Percentiles rank a stretch among this genome's conserved stretches.
Conservation (phyloP, 2,888 invertebrate genomes). For the Trichopria drosophilae region DNA sequence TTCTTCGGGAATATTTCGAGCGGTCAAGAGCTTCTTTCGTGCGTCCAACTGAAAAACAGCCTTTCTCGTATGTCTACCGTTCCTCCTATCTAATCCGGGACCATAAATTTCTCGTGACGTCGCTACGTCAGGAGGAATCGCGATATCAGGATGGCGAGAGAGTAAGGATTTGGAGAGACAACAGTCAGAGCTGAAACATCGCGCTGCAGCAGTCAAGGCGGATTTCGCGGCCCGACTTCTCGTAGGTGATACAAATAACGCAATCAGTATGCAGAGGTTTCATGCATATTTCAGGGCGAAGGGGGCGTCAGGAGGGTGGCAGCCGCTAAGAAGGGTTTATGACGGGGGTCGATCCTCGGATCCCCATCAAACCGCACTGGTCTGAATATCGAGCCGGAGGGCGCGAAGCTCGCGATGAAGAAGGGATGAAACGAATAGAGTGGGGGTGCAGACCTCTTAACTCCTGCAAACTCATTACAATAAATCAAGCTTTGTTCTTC, state of each 20-base stretch:
- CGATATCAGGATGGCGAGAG: slow-evolving; percentile 3
- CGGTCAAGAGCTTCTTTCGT: too few species aligned
- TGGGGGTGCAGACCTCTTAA: slow-evolving; percentile 52
- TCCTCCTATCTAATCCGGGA: slow-evolving; percentile 16
- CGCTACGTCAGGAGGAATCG: background rate
- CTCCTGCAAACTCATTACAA: slow-evolving; percentile 60
- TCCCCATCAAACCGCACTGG: slow-evolving; percentile 57
- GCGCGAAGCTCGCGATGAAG: slow-evolving; percentile 25
- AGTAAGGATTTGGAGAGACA: slow-evolving; percentile 19
- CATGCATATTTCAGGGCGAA: slow-evolving; percentile 57
- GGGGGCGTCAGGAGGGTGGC: slow-evolving; percentile 36
- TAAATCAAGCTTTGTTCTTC: slow-evolving; percentile 60
- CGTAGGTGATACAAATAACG: slow-evolving; percentile 55
- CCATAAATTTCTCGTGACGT: slow-evolving; percentile 27
- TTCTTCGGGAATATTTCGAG: too few species aligned
- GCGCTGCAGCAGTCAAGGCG: slow-evolving; percentile 26
- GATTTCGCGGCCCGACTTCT: slow-evolving; percentile 40
- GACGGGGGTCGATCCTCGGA: slow-evolving; percentile 57
- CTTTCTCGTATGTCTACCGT: background rate
- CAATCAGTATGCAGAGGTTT: slow-evolving; percentile 56
- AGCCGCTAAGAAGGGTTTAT: slow-evolving; percentile 58
- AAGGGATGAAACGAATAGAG: slow-evolving; percentile 20
- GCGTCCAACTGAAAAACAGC: too few species aligned
- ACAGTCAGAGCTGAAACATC: slow-evolving; percentile 15
- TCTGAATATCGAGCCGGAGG: slow-evolving; percentile 52